Percentiles rank a stretch among this genome's conserved stretches.
Evolutionary conservation across 1,140 invertebrate genomes (phyloP).

Genomic region (Neoseiulus cucumeris): DNA sequence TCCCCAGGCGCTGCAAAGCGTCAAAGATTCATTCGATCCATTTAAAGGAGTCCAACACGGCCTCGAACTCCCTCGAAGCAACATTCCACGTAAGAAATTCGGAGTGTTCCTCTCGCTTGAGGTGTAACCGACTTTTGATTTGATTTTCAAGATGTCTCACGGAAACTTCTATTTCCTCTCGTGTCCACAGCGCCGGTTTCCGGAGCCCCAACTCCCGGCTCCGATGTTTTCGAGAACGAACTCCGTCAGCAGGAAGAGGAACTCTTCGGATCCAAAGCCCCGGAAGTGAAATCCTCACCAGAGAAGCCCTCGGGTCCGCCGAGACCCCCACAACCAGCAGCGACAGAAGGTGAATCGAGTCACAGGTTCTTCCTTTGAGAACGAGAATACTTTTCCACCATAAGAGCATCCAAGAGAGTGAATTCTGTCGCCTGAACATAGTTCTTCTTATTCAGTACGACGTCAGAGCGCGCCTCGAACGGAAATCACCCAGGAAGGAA

Average conservation of each 20-base stretch:
- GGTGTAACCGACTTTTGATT: too few species aligned
- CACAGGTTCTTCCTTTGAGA: too few species aligned
- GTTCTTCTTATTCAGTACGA: neutral
- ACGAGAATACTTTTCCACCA: too few species aligned
- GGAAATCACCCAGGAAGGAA: neutral
- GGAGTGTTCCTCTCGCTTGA: too few species aligned
- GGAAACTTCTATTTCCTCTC: too few species aligned
- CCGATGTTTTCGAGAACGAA: neutral
- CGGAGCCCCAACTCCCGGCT: neutral
- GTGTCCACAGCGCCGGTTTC: neutral
- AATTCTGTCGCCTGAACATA: neutral
- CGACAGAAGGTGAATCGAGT: neutral
- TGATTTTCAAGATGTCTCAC: too few species aligned
- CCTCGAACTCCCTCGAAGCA: neutral
- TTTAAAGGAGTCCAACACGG: neutral
- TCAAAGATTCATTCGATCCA: neutral
- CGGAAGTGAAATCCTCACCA: too few species aligned
- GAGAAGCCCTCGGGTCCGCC: neutral
- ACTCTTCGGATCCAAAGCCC: neutral
- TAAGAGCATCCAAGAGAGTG: neutral
- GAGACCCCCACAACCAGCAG: neutral
- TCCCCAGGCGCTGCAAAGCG: neutral
- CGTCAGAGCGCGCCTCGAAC: neutral
- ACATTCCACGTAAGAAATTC: neutral
- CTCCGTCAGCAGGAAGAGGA: conserved; percentile 7